A percentile compares a stretch with the other conserved stretches of the same genome.
These are phyloP conservation scores for Ctenodactylus gundi DNA, from an alignment of 2,113 vertebrate genomes.

Conservation along the genomic window DNA sequence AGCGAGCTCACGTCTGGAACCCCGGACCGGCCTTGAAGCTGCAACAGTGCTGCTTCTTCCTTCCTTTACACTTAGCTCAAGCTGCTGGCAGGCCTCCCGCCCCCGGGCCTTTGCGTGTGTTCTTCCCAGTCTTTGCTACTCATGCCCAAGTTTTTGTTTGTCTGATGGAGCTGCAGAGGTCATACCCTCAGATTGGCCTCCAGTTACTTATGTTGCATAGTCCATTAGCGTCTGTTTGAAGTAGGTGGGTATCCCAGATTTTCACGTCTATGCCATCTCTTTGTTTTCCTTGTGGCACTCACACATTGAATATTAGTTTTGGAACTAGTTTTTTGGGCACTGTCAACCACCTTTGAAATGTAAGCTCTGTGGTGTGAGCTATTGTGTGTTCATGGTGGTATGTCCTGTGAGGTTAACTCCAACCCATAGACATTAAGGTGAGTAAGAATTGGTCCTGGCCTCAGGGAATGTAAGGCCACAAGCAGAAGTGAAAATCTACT, in stretches of 20 bases:
- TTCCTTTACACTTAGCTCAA: too few species aligned
- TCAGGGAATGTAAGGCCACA: background rate
- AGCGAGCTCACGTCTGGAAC: too few species aligned
- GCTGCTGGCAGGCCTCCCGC: too few species aligned
- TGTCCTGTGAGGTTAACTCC: background rate
- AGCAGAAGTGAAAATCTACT: background rate
- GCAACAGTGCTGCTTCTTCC: background rate
- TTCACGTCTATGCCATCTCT: background rate
- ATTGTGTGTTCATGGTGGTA: background rate
- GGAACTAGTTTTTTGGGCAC: background rate
- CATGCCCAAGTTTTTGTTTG: background rate
- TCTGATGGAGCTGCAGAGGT: too few species aligned
- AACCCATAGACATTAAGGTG: background rate
- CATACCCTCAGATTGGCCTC: background rate
- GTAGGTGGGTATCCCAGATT: background rate
- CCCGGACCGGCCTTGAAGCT: too few species aligned
- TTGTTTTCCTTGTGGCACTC: background rate
- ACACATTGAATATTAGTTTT: background rate
- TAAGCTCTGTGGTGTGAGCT: background rate
- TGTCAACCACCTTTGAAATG: background rate
- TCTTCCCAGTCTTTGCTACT: background rate
- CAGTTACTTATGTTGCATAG: too few species aligned
- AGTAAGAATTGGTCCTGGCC: background rate
- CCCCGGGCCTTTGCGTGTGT: background rate
- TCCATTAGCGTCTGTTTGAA: background rate